phyloP scores from a whole-genome alignment of 2,888 invertebrate genomes.

The Coecobrya sp. region DNA sequence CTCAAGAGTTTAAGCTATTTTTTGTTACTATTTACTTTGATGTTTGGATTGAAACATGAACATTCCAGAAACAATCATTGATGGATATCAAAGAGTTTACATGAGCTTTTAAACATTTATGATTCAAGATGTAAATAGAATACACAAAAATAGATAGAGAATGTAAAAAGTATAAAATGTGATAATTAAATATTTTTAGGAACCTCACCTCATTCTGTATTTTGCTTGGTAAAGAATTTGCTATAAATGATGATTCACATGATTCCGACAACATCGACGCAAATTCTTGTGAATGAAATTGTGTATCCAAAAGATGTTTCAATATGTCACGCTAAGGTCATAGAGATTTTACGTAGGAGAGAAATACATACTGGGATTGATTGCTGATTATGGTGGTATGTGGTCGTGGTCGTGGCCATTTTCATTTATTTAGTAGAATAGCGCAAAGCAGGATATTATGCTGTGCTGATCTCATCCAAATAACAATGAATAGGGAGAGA shows the following conservation, averaged over 20 bases:
- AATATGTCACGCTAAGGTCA: conserved; percentile 79
- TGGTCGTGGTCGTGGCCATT: neutral
- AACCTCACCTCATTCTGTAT: no score
- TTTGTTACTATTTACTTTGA: neutral
- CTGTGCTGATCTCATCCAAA: conserved; percentile 72
- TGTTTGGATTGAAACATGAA: no score
- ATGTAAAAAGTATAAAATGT: neutral
- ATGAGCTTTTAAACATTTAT: neutral
- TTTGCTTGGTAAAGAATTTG: neutral
- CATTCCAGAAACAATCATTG: no score
- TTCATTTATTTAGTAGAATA: neutral
- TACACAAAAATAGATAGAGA: neutral
- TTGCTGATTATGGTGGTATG: neutral
- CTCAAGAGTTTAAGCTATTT: neutral
- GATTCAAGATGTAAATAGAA: no score
- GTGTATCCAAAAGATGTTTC: conserved; percentile 28
- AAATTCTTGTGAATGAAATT: conserved; percentile 68
- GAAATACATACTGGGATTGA: neutral
- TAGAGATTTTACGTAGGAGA: conserved; percentile 41
- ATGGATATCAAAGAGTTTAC: no score
- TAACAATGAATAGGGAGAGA: conserved; percentile 10
- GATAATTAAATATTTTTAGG: neutral
- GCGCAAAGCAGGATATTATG: conserved; percentile 48
- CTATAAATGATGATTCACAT: conserved; percentile 36
- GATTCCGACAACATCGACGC: conserved; percentile 53